Base-by-base conservation (phyloP, 1,140 invertebrate species). In the Cheumatopsyche charites region DNA sequence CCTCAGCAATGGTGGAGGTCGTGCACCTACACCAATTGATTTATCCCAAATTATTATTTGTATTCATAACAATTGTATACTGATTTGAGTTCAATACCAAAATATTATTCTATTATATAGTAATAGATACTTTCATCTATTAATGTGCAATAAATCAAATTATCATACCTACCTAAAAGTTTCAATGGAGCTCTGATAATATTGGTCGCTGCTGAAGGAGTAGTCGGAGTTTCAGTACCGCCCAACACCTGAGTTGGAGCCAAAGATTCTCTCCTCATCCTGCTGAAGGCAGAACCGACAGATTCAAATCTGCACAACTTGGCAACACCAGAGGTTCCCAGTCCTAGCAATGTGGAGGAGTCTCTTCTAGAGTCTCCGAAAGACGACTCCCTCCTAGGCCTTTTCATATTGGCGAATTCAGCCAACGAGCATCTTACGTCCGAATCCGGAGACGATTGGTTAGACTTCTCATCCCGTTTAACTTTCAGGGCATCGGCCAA, bases 391-490 rank as follows among this genome's bases (percentile, higher is more conserved):
- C 68, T 75, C 55, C 74, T 73, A 23, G 65, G 47, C n/a, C 65
- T 71, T 43, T 71, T 75, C 55, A 68, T 68, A 55, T 73, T 75
- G 4, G 75, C 75, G 36, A 73, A 76, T 41, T 73, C 72, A 9
- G 69, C 70, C 65, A 76, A 36, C 1, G 75, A 76, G 52, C 71
- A 73, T 21, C 36, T 49, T 19, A 41, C 5, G 17, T 41, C 75
- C 21, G 26, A 58, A 61, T 29, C 47, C 61, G 36, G 42, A 11
- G 19, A 25, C 12, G 19, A 68, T 25, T 13, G 17, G 5, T 26
- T 70, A 49, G 71, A 47, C 62, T 61, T 36, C 68, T 67, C 62
- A 25, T 45, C 45, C 19, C 62, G 45, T 2, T 52, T 55, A 23
- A 66, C 72, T 45, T 73, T 71, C n/a, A 68, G 17, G 9, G 71